Percentiles rank a stretch among this genome's conserved stretches.
Conservation (phyloP, 2,888 invertebrate species). For the Muscina levida region DNA sequence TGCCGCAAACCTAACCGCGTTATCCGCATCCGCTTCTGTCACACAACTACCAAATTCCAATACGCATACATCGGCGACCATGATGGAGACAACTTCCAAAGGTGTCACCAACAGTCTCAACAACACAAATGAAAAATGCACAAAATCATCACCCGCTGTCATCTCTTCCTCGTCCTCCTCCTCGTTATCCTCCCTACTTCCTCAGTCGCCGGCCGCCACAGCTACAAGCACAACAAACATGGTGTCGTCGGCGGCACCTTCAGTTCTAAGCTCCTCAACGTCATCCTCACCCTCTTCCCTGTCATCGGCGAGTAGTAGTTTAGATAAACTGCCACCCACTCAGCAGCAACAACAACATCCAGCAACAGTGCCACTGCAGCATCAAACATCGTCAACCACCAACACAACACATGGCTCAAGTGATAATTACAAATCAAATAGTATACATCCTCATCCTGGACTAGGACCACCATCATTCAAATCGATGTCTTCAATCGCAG, state of each 20-base stretch:
- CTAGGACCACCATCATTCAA: conserved; percentile 62
- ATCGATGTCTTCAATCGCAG: conserved; percentile 63
- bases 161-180: conserved; percentile 11
- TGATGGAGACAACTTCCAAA: conserved; percentile 59
- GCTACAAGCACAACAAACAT: conserved; percentile 47
- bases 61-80: conserved; percentile 41
- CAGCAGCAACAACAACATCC: conserved; percentile 10
- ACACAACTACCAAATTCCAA: conserved; percentile 62
- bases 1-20: not conserved
- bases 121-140: conserved; percentile 58
- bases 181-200: conserved; percentile 15
- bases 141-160: conserved; percentile 50
- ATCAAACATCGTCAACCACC: not conserved
- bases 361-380: not conserved
- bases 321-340: conserved; percentile 15
- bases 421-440: conserved; percentile 60
- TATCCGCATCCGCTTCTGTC: conserved; percentile 26
- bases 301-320: not conserved
- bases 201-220: conserved; percentile 39
- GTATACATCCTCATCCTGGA: conserved; percentile 65
- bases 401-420: conserved; percentile 55
- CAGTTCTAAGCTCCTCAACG: conserved; percentile 5
- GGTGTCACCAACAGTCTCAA: conserved; percentile 35
- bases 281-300: conserved; percentile 33
- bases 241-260: conserved; percentile 15